Conservation (phyloP, 2,113 vertebrate species). For the Halcyon malimbica region DNA sequence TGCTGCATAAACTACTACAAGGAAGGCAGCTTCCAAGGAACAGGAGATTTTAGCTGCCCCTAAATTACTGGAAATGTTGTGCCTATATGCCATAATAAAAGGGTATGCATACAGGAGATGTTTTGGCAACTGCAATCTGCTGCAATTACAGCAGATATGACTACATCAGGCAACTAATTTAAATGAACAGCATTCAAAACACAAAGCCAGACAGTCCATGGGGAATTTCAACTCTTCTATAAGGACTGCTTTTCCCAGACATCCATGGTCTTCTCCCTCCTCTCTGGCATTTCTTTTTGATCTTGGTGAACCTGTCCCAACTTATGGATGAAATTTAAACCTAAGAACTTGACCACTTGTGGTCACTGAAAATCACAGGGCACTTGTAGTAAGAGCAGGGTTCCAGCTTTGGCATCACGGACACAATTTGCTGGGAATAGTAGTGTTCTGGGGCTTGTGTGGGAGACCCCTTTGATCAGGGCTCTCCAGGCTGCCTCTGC, state of each 20-base stretch:
- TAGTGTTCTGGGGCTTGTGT: not conserved
- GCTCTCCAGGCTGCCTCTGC: not conserved
- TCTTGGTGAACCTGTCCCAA: constrained; percentile 38
- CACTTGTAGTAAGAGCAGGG: not conserved
- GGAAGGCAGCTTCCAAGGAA: constrained; percentile 29
- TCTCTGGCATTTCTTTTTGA: constrained; percentile 14
- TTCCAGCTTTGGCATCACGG: fast-evolving
- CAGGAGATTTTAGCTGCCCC: constrained; percentile 18
- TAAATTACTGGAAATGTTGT: constrained; percentile 60
- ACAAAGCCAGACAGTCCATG: constrained; percentile 31
- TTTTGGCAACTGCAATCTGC: constrained; percentile 40
- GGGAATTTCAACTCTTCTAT: constrained; percentile 38
- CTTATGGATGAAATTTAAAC: constrained; percentile 3
- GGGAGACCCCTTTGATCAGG: not conserved
- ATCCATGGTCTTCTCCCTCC: not conserved
- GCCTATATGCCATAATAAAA: constrained; percentile 54
- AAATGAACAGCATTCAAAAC: not conserved
- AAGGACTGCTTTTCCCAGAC: constrained; percentile 49
- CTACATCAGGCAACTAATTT: constrained; percentile 18
- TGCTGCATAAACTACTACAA: not conserved
- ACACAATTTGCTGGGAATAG: not conserved
- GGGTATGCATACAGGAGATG: constrained; percentile 7
- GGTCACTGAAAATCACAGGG: constrained; percentile 42
- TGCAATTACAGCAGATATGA: constrained; percentile 55
- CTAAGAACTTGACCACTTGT: not conserved